phyloP scores from a whole-genome alignment of 2,797 vertebrate genomes.

The Parauchenoglanis punctatus region DNA sequence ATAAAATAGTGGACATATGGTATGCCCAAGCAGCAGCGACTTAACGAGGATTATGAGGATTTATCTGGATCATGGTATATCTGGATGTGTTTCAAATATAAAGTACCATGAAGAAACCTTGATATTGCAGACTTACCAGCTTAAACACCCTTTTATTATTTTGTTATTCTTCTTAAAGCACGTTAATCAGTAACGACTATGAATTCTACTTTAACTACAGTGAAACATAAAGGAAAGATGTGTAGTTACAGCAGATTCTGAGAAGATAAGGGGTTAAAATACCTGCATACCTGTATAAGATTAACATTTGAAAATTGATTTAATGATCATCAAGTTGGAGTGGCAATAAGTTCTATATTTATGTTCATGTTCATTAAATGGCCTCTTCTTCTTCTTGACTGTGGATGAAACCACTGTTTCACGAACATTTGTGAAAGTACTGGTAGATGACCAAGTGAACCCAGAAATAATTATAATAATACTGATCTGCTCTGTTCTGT shows the following conservation, averaged over 20 bases:
- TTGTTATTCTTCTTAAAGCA: neutral
- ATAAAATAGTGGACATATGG: neutral
- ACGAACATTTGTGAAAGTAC: neutral
- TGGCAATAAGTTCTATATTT: neutral
- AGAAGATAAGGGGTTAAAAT: neutral
- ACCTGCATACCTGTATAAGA: neutral
- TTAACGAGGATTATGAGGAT: slow-evolving; percentile 18
- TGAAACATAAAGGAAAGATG: neutral
- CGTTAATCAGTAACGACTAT: neutral
- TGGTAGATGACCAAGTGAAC: neutral
- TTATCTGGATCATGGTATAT: neutral
- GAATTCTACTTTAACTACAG: neutral
- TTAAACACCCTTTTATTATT: neutral
- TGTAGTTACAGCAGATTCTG: neutral
- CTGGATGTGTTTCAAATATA: neutral
- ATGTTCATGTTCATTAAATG: neutral
- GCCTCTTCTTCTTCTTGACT: neutral
- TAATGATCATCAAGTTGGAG: neutral
- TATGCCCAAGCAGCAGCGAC: neutral
- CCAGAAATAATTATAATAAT: neutral
- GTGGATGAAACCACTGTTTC: too few species aligned
- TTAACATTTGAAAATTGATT: neutral
- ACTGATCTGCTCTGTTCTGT: neutral
- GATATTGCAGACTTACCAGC: neutral
- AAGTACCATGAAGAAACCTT: neutral